These are phyloP conservation scores for Glareola pratincola DNA, from an alignment of 2,113 vertebrate genomes.

Conservation along the genomic window DNA sequence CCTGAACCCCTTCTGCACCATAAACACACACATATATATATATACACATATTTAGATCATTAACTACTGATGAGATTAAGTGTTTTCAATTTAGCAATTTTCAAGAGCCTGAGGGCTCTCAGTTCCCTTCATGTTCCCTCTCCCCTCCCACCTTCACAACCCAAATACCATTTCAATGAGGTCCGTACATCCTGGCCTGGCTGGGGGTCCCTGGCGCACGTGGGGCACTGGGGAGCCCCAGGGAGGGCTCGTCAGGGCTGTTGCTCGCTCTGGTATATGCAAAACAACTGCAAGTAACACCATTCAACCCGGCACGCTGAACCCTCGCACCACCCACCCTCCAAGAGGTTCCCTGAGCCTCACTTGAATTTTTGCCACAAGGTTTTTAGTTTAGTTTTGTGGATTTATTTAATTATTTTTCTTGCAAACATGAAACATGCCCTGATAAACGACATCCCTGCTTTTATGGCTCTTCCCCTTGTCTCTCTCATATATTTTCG, in stretches of 20 bases:
- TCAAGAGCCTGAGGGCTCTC: neutral
- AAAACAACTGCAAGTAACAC: neutral
- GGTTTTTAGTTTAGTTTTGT: neutral
- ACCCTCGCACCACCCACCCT: neutral
- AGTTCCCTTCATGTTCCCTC: neutral
- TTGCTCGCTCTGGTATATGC: rapidly evolving
- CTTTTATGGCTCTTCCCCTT: neutral
- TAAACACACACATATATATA: neutral
- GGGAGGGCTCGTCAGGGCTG: neutral
- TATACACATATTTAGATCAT: neutral
- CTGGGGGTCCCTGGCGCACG: neutral
- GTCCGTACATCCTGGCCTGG: neutral
- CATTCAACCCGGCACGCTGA: neutral
- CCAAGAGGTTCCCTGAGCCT: neutral
- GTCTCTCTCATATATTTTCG: neutral
- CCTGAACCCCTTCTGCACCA: neutral
- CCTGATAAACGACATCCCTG: neutral
- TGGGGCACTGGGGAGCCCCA: neutral
- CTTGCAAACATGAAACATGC: neutral
- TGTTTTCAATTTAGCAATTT: neutral
- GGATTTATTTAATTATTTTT: neutral
- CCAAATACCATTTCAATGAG: neutral
- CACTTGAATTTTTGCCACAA: neutral
- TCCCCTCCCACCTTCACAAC: neutral
- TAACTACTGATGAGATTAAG: neutral